phyloP scores from a whole-genome alignment of 2,888 invertebrate species.

The Bruchidius siliquastri region DNA sequence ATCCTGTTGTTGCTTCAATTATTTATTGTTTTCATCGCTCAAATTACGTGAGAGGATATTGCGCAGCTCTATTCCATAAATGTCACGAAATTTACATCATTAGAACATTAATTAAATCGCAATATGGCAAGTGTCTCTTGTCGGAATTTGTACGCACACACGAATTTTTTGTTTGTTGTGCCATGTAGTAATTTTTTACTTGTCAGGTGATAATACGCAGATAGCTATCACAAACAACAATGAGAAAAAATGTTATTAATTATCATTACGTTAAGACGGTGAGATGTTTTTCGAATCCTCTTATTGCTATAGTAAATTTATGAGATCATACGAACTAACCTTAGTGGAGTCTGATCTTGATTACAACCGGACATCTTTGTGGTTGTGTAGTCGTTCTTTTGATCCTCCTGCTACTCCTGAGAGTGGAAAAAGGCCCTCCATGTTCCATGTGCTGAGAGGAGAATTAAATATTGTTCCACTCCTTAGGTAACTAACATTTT shows the following conservation, averaged over 20 bases:
- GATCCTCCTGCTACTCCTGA: too few species aligned
- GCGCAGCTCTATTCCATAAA: background rate
- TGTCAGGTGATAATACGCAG: background rate
- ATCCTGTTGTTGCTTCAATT: too few species aligned
- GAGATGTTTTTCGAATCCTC: background rate
- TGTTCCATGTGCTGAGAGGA: too few species aligned
- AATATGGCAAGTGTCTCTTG: background rate
- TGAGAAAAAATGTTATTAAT: background rate
- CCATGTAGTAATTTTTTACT: background rate
- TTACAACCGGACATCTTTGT: too few species aligned
- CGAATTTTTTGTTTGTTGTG: background rate
- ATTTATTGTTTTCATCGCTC: too few species aligned
- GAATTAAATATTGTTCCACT: too few species aligned
- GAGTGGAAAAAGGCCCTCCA: too few species aligned
- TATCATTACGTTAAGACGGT: background rate
- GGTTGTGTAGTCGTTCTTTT: too few species aligned
- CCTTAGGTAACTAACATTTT: too few species aligned
- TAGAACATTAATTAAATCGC: background rate
- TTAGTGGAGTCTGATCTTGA: too few species aligned
- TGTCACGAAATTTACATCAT: background rate
- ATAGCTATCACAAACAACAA: background rate
- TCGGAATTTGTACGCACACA: background rate
- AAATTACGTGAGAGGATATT: too few species aligned
- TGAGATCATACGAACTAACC: background rate
- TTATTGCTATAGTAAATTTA: background rate